phyloP scores from a whole-genome alignment of 2,888 invertebrate genomes.

The Tricholauxania praeusta region DNA sequence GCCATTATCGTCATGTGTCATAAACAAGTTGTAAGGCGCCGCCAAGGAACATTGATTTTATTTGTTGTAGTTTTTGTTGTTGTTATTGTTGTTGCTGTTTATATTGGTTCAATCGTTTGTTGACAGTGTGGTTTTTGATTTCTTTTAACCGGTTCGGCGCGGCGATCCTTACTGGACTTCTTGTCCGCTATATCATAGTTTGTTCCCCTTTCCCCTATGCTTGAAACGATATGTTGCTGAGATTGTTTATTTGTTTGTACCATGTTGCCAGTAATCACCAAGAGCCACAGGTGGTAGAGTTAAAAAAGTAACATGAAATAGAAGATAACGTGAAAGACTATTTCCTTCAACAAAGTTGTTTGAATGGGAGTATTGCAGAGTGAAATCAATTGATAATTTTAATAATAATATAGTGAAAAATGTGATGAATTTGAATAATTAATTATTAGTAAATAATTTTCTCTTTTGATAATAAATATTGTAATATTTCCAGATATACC shows the following conservation, averaged over 20 bases:
- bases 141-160: not conserved
- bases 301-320: constrained; percentile 40
- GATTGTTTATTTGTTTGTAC: constrained; percentile 46
- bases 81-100: constrained; percentile 18
- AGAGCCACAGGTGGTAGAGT: constrained; percentile 63
- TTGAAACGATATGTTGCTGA: constrained; percentile 42
- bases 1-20: constrained; percentile 64
- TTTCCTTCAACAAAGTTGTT: too few relatives aligned
- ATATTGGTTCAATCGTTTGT: constrained; percentile 8
- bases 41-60: constrained; percentile 51
- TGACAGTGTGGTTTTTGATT: not conserved
- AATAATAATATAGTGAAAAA: too few relatives aligned
- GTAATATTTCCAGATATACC: too few relatives aligned
- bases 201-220: constrained; percentile 20
- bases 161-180: not conserved
- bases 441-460: too few relatives aligned
- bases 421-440: too few relatives aligned
- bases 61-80: constrained; percentile 8
- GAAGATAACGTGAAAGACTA: constrained; percentile 5
- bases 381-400: too few relatives aligned
- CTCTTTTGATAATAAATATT: too few relatives aligned
- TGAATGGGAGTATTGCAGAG: too few relatives aligned
- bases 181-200: not conserved
- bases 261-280: constrained; percentile 64
- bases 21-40: constrained; percentile 65